Evolutionary conservation across 2,888 invertebrate species (phyloP), one percentile per base, ranked within the genome.

Genomic region (Strigamia transsilvanica): DNA sequence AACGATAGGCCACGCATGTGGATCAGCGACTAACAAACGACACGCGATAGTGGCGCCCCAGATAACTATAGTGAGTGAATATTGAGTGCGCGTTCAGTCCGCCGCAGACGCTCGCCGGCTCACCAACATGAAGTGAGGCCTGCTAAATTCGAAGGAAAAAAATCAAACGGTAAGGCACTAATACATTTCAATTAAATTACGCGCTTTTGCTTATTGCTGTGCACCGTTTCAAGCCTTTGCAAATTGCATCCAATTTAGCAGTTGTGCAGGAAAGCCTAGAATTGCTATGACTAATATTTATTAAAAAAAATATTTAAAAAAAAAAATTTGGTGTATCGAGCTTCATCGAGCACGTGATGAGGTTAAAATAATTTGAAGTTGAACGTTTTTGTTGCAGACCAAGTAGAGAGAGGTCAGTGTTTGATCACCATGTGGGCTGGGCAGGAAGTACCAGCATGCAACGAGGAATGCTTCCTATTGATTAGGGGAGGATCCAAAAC

Each of bases 391-490:
- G 73, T 73, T 73, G 73, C 27, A 32, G 32, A 15, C 7, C 73
- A n/a, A 27, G 27, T 32, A 73, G 73, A 73, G 73, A 73, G 73
- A 73, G 73, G 73, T 73, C 73, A 73, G 27, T 73, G 73, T 73
- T 73, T 73, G 73, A 73, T 73, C 73, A 73, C 73, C 73, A 73
- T 73, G 73, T 73, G 73, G 73, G 73, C 73, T 73, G 73, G 61
- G 73, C 73, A 73, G 73, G 73, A 73, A 73, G 73, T 73, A 23
- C 73, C 73, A 73, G 27, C 27, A 73, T 73, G 73, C 73, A 73
- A 73, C 73, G 73, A 73, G 73, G 73, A 73, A 73, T 73, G 73
- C 73, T 73, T 73, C 73, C 73, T 73, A 73, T 73, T 73, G 73
- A 73, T 73, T 73, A 73, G n/a, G 73, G 73, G 73, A 73, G 73